Base-by-base conservation (phyloP, 2,113 vertebrate genomes). In the Stegastes partitus region DNA sequence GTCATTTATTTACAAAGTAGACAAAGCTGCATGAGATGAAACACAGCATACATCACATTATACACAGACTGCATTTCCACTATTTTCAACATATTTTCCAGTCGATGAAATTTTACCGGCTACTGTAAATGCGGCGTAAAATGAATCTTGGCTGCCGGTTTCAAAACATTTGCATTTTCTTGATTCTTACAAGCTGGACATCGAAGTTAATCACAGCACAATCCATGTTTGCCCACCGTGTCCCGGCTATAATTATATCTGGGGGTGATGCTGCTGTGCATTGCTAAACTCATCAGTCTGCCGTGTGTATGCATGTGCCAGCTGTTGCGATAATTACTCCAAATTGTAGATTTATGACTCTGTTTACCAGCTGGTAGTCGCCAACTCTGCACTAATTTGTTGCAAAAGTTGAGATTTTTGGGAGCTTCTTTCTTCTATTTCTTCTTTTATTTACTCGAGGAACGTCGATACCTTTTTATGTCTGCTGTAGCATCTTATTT, bases 261-360 rank as follows among this genome's bases (percentile, higher is more conserved):
- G 54, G 19, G 56, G 59, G 72, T 21, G 11, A 31, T 37, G 76
- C 68, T 64, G 68, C 61, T 68, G 74, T 70, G 79, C 75, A 51
- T 64, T 44, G 56, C 67, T 79, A 47, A 76, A 66, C 71, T 73
- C 68, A 82, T 85, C 76, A 70, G 66, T 71, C 54, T 50, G 65
- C 56, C 14, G 11, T 55, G 73, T 79, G 75, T 58, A 23, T 82
- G 34, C 59, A 68, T 58, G 64, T 28, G 69, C 70, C 83, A 88
- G 86, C 83, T 81, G 80, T 66, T 80, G 57, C 23, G 68, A 71
- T 67, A 81, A 74, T 68, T 77, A 58, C 23, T 45, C 67, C 8
- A 70, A 81, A 44, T 56, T 75, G 56, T 49, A 55, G 70, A 71
- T 70, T 59, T 69, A 69, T 68, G 62, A 62, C 44, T 76, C 1